Evolutionary conservation across 2,888 invertebrate genomes (phyloP).

Genomic region (Coenonympha glycerion): DNA sequence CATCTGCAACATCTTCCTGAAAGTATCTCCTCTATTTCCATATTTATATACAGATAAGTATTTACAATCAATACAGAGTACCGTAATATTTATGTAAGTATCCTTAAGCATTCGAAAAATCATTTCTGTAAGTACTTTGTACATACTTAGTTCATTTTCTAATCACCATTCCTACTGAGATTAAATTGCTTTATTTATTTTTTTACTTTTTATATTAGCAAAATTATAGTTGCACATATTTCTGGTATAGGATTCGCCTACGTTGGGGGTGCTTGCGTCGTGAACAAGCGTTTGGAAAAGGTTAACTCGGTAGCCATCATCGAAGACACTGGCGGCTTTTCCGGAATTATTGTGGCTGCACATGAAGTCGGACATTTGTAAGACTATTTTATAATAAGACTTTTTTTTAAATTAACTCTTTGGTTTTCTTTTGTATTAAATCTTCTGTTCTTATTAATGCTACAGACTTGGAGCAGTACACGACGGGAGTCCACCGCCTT

Average conservation of each 20-base stretch:
- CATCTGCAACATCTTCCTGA: constrained; percentile 16
- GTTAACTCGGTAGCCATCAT: constrained; percentile 97
- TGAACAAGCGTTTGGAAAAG: constrained; percentile 95
- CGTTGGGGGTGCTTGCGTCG: constrained; percentile 96
- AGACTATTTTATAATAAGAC: constrained; percentile 50
- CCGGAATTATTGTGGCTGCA: constrained; percentile 96
- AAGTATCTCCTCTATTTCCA: constrained; percentile 16
- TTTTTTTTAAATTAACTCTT: not conserved
- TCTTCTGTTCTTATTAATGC: constrained; percentile 1
- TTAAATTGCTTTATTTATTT: not conserved
- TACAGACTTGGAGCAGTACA: constrained; percentile 94
- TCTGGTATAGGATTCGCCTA: constrained; percentile 89
- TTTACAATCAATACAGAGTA: constrained; percentile 1
- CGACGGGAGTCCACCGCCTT: constrained; percentile 95
- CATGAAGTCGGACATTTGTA: constrained; percentile 98
- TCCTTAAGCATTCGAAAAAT: not conserved
- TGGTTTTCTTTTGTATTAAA: not conserved
- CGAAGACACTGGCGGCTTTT: constrained; percentile 96
- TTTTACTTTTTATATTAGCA: not conserved
- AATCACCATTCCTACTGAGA: not conserved
- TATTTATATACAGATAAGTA: not conserved
- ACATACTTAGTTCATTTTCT: constrained; percentile 12
- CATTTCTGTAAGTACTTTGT: constrained; percentile 17
- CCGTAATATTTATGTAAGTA: constrained; percentile 15
- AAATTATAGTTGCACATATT: constrained; percentile 15